Evolutionary conservation across 2,888 invertebrate species (phyloP).

Genomic region (Himalopsyche japonica): DNA sequence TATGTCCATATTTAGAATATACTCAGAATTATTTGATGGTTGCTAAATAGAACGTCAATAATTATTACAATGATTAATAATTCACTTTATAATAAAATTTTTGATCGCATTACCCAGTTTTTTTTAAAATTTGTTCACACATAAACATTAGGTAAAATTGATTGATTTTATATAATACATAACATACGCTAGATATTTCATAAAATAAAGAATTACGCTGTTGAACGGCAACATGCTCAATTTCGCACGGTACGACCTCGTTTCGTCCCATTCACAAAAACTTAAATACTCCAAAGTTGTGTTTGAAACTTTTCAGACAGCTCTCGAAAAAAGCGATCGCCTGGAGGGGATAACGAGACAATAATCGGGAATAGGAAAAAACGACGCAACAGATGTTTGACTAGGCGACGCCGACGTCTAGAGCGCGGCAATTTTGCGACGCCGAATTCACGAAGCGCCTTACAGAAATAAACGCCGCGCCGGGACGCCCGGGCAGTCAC

Average conservation of each 20-base stretch:
- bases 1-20: too few relatives aligned
- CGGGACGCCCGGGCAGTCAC: conserved; percentile 30
- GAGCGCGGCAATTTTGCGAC: background rate
- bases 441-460: background rate
- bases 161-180: too few relatives aligned
- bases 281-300: background rate
- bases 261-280: background rate
- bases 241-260: background rate
- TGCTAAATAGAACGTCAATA: too few relatives aligned
- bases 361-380: background rate
- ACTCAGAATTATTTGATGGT: too few relatives aligned
- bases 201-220: background rate
- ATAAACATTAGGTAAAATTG: too few relatives aligned
- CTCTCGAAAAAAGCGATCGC: background rate
- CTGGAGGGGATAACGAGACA: background rate
- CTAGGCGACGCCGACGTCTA: background rate
- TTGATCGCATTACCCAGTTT: too few relatives aligned
- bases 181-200: background rate
- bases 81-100: too few relatives aligned
- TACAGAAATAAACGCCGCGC: conserved; percentile 37
- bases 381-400: background rate
- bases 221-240: background rate
- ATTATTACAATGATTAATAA: too few relatives aligned
- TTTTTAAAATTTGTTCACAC: too few relatives aligned
- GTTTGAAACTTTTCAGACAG: background rate